Conservation (phyloP, 2,113 vertebrate genomes). For the Malaclemys terrapin region DNA sequence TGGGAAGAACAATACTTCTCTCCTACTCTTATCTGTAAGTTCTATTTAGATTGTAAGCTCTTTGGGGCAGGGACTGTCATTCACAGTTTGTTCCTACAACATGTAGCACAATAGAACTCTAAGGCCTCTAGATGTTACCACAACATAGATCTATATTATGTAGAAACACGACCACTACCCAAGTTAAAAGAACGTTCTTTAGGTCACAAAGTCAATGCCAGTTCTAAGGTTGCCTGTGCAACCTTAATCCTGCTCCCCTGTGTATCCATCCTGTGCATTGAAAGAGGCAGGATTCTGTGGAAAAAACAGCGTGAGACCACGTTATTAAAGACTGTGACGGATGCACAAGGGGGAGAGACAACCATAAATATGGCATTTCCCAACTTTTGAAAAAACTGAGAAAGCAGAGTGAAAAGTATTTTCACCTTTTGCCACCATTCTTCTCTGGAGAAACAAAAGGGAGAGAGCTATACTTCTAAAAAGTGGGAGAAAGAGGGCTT, state of each 20-base stretch:
- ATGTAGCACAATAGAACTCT: neutral
- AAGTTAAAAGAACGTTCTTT: neutral
- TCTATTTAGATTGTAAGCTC: neutral
- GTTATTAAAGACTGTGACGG: neutral
- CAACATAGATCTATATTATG: fast-evolving
- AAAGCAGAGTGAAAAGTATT: neutral
- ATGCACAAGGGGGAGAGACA: neutral
- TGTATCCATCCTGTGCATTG: neutral
- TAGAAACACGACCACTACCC: neutral
- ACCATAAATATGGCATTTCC: neutral
- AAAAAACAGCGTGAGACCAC: neutral
- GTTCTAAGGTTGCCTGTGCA: neutral
- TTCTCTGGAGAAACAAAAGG: neutral
- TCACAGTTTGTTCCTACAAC: neutral
- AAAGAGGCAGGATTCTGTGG: neutral
- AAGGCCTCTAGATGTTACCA: neutral
- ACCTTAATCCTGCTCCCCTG: neutral
- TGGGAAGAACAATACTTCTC: neutral
- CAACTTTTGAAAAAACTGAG: neutral
- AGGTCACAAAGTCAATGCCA: neutral
- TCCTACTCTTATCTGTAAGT: neutral
- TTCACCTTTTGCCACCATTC: neutral
- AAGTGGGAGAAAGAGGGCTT: no score
- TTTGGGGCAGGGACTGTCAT: neutral
- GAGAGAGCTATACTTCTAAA: neutral